Evolutionary conservation across 2,113 vertebrate genomes (phyloP).

Genomic region (Atherinomorus stipes): DNA sequence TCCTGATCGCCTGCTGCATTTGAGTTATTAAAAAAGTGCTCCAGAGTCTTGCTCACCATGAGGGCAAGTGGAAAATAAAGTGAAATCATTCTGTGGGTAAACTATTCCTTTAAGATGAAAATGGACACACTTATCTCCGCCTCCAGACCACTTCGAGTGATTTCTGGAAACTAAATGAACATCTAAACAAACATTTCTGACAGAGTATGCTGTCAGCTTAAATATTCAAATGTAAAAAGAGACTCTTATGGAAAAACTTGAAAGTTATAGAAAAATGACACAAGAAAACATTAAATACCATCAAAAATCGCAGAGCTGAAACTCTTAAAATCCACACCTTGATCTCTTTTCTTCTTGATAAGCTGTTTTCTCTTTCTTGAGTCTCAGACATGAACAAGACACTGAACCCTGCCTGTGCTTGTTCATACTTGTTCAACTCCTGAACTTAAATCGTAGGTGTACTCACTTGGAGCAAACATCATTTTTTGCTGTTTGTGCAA

Average conservation of each 20-base stretch:
- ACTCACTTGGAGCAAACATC: conserved; percentile 14
- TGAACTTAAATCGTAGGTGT: conserved; percentile 12
- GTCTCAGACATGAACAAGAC: background rate
- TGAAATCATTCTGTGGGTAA: no score
- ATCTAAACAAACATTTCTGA: no score
- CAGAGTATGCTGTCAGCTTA: no score
- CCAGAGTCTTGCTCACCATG: no score
- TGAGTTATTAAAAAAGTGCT: no score
- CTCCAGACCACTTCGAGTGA: no score
- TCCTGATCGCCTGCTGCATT: no score
- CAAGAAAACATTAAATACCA: conserved; percentile 10
- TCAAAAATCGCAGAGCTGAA: background rate
- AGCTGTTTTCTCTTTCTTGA: conserved; percentile 8
- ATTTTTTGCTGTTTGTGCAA: background rate
- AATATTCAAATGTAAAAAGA: background rate
- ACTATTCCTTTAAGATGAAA: background rate
- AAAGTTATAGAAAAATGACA: background rate
- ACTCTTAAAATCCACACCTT: background rate
- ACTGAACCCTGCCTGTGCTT: conserved; percentile 8
- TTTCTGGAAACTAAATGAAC: no score
- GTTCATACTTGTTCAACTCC: conserved; percentile 14
- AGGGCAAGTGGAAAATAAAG: no score
- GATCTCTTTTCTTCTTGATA: background rate
- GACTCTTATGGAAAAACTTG: background rate
- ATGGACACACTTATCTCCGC: background rate